Conservation (phyloP, 2,113 vertebrate species). For the Anas platyrhynchos region DNA sequence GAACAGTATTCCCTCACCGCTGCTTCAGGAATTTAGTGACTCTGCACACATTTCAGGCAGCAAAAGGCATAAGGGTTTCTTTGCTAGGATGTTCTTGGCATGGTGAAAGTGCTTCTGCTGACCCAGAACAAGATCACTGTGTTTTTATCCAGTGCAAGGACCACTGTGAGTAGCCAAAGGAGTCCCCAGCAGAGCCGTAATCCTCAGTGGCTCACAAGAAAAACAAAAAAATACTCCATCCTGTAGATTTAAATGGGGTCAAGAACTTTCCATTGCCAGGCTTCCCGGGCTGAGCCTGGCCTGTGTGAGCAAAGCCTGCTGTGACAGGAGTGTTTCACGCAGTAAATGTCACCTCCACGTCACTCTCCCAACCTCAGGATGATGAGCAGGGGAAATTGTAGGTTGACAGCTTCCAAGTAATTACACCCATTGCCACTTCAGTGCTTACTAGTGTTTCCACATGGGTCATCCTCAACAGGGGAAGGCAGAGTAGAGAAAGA, state of each 20-base stretch:
- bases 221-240: not conserved
- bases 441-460: not conserved
- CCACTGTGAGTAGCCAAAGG: not conserved
- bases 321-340: not conserved
- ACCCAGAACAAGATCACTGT: not conserved
- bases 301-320: not conserved
- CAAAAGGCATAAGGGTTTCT: not conserved
- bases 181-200: not conserved
- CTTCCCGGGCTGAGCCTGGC: not conserved
- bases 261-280: not conserved
- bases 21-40: not conserved
- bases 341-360: not conserved
- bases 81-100: not conserved
- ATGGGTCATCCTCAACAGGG: not conserved
- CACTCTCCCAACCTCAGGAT: not conserved
- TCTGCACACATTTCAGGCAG: not conserved
- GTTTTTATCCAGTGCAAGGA: rapidly evolving
- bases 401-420: not conserved
- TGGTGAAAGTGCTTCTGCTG: not conserved
- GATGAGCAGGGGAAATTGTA: not conserved
- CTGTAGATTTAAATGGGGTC: rapidly evolving
- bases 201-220: not conserved
- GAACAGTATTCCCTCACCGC: not conserved
- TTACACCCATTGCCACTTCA: not conserved
- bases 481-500: not conserved